A percentile compares a stretch with the other conserved stretches of the same genome.
phyloP scores from a whole-genome alignment of 1,140 invertebrate species.

The Zaprionus vittiger region DNA sequence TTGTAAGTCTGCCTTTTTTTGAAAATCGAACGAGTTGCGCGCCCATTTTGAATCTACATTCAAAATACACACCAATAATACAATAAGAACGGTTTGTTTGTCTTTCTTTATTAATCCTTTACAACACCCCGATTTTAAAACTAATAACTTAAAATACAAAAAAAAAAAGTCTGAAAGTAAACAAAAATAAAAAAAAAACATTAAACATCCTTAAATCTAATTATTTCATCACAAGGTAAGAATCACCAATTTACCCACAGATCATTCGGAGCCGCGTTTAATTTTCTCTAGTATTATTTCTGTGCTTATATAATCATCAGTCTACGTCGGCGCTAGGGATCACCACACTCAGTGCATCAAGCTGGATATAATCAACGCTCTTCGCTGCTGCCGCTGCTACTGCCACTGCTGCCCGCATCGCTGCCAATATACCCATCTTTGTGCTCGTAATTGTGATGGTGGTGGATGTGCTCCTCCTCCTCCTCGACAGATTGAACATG shows the following conservation, averaged over 20 bases:
- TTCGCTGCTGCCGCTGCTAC: slow-evolving; percentile 66
- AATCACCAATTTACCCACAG: slow-evolving; percentile 43
- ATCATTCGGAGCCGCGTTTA: slow-evolving; percentile 15
- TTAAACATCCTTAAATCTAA: slow-evolving; percentile 17
- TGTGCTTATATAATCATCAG: slow-evolving; percentile 29
- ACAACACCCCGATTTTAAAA: slow-evolving; percentile 23
- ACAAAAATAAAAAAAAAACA: slow-evolving; percentile 31
- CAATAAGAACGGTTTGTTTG: background rate
- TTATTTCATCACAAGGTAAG: slow-evolving; percentile 45
- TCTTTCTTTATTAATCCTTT: slow-evolving; percentile 12
- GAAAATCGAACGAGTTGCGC: slow-evolving; percentile 11
- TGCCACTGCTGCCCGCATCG: slow-evolving; percentile 28
- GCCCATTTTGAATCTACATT: background rate
- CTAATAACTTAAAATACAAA: slow-evolving; percentile 30
- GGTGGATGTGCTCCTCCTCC: slow-evolving; percentile 79
- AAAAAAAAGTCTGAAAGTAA: slow-evolving; percentile 23
- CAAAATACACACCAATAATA: background rate
- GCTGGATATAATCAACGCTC: slow-evolving; percentile 55
- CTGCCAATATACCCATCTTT: slow-evolving; percentile 61
- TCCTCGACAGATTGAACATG: slow-evolving; percentile 51
- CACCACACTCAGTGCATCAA: slow-evolving; percentile 44
- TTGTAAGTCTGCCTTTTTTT: slow-evolving; percentile 1
- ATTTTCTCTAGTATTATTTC: slow-evolving; percentile 14
- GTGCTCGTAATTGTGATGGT: slow-evolving; percentile 80
- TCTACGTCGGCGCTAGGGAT: slow-evolving; percentile 29